These are phyloP conservation scores for Drosophila arawakana DNA, from an alignment of 1,140 invertebrate genomes.

Conservation along the genomic window DNA sequence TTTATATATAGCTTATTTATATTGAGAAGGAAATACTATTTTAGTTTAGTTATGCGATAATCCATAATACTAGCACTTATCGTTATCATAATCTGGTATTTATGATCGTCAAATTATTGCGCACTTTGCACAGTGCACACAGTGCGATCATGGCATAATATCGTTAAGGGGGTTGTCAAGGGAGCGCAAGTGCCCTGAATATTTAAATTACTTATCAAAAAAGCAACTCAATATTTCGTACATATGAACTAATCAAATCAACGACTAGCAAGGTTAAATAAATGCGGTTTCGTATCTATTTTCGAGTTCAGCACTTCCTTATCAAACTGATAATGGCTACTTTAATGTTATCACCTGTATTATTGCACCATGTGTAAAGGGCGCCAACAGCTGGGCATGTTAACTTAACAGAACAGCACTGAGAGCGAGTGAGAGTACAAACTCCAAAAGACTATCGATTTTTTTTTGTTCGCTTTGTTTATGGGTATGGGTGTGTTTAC, in stretches of 20 bases:
- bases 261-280: background rate
- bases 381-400: conserved; percentile 28
- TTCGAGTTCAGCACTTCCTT: background rate
- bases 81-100: conserved; percentile 24
- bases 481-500: conserved; percentile 19
- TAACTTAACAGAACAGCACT: conserved; percentile 33
- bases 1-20: background rate
- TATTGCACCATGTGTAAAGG: conserved; percentile 5
- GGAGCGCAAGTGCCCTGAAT: background rate
- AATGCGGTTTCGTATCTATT: background rate
- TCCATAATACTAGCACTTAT: conserved; percentile 24
- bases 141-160: conserved; percentile 11
- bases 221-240: background rate
- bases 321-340: background rate
- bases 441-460: conserved; percentile 52
- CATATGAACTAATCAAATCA: background rate
- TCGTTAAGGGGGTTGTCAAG: background rate
- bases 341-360: background rate
- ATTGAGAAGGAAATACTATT: conserved; percentile 9
- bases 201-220: background rate
- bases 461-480: conserved; percentile 23
- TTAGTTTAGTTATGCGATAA: conserved; percentile 2
- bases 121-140: conserved; percentile 48
- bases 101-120: conserved; percentile 29
- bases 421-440: conserved; percentile 34